Evolutionary conservation across 2,797 vertebrate genomes (phyloP).

Genomic region (Tapera naevia): DNA sequence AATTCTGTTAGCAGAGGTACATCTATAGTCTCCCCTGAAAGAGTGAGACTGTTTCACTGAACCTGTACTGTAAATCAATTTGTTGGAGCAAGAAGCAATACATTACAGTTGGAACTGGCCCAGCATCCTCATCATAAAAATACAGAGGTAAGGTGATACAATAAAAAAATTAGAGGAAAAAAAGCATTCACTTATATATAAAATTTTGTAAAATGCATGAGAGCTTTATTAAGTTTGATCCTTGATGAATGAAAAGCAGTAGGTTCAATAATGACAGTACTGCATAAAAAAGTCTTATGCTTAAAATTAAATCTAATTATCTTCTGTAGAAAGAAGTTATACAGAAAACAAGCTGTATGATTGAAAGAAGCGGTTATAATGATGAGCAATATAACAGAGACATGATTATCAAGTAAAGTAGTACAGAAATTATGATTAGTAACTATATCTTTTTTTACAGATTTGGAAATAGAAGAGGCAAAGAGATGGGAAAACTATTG

Average conservation of each 20-base stretch:
- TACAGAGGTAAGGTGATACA: neutral
- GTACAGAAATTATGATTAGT: neutral
- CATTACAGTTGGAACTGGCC: neutral
- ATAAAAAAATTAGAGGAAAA: neutral
- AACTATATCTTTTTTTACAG: neutral
- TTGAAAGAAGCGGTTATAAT: neutral
- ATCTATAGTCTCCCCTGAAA: neutral
- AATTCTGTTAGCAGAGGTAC: neutral
- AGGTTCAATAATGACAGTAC: constrained; percentile 17
- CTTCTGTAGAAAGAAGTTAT: neutral
- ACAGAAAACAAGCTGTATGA: no score
- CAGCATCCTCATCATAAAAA: neutral
- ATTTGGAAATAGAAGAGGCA: neutral
- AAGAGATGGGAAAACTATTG: neutral
- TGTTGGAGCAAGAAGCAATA: neutral
- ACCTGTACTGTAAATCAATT: neutral
- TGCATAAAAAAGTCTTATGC: neutral
- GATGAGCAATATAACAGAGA: neutral
- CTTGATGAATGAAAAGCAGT: constrained; percentile 5
- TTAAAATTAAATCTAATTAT: constrained; percentile 15
- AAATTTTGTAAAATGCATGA: neutral
- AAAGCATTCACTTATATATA: neutral
- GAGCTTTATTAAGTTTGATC: neutral
- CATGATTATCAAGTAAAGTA: neutral
- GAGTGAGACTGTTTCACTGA: neutral